Conservation (phyloP, 2,888 invertebrate genomes). For the Parnassius mnemosyne region DNA sequence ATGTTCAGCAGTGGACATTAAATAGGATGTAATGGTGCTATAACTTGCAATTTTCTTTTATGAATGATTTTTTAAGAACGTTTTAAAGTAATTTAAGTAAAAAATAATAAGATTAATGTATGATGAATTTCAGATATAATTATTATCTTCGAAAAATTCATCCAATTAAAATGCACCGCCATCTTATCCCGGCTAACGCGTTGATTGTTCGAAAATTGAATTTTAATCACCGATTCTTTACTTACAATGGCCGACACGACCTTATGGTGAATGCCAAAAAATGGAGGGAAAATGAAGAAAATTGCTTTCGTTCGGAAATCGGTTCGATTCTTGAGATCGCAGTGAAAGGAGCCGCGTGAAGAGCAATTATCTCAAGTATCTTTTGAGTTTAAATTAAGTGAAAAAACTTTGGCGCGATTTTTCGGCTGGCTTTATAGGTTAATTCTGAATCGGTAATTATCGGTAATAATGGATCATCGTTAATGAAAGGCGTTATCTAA, state of each 20-base stretch:
- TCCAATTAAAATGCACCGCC: conserved; percentile 78
- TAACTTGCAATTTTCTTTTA: too few species aligned
- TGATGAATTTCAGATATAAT: conserved; percentile 7
- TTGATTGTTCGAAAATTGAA: conserved; percentile 79
- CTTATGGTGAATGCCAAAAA: conserved; percentile 68
- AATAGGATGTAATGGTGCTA: too few species aligned
- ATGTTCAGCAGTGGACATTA: too few species aligned
- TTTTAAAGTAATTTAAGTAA: too few species aligned
- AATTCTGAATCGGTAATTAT: conserved; percentile 25
- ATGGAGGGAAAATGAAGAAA: conserved; percentile 69
- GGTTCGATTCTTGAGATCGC: conserved; percentile 60
- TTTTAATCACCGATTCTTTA: conserved; percentile 78
- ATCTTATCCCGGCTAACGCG: conserved; percentile 62
- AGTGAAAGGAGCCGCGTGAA: conserved; percentile 53
- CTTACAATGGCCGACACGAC: conserved; percentile 66
- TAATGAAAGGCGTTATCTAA: neutral
- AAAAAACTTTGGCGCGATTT: conserved; percentile 60
- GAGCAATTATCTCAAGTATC: conserved; percentile 80
- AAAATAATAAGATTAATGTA: too few species aligned
- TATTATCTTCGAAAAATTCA: conserved; percentile 39
- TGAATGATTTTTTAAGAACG: too few species aligned
- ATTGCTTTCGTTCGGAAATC: conserved; percentile 65
- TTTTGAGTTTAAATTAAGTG: conserved; percentile 80
- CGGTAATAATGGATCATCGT: conserved; percentile 3
- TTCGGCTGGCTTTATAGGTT: conserved; percentile 36